Conservation (phyloP, 2,888 invertebrate species). For the Nephrotoma guestfalica region DNA sequence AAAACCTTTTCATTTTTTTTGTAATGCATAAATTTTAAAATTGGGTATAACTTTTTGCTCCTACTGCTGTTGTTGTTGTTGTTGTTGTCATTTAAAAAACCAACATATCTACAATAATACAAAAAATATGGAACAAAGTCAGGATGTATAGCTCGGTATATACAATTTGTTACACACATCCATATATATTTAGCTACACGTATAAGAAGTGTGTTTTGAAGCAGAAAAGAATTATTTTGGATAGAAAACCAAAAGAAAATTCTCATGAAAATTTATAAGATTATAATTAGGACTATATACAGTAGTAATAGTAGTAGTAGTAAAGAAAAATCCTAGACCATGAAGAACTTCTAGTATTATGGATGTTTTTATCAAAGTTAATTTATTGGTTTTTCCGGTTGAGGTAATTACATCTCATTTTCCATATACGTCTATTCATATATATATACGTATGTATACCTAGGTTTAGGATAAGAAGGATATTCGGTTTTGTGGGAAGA, state of each 20-base stretch:
- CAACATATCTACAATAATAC: neutral
- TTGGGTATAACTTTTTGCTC: neutral
- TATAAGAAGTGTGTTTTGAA: neutral
- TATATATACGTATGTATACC: neutral
- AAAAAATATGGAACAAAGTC: neutral
- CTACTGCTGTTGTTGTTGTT: neutral
- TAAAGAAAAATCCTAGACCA: neutral
- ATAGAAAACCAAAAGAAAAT: neutral
- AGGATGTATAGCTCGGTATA: neutral
- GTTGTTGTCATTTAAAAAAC: neutral
- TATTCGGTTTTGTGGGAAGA: neutral
- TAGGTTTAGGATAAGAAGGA: neutral
- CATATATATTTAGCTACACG: no score
- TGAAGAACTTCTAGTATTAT: neutral
- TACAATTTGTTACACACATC: neutral
- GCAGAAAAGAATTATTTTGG: neutral
- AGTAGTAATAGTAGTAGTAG: neutral
- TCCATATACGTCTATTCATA: neutral
- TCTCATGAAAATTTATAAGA: neutral
- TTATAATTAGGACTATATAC: neutral
- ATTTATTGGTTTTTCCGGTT: neutral
- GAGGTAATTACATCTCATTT: neutral
- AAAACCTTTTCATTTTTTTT: neutral
- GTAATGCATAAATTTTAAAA: neutral
- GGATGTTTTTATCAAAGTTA: neutral